These are phyloP conservation scores for Tortrix viridana DNA, from an alignment of 2,888 invertebrate genomes.

Conservation along the genomic window DNA sequence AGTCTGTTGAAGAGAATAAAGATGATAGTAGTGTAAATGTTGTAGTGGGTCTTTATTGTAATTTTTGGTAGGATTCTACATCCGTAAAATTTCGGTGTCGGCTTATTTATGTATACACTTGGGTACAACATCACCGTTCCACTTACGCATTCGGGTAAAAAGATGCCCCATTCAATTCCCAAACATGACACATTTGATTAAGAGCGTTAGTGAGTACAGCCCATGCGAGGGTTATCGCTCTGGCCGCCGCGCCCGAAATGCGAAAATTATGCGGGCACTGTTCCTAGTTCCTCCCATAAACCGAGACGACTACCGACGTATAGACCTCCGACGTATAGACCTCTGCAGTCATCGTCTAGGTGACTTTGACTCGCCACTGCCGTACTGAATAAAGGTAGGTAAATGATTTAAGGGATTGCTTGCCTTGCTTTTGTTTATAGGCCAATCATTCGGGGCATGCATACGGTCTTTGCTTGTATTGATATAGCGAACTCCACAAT, in stretches of 20 bases:
- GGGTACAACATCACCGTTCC: too few relatives aligned
- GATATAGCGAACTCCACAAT: not conserved
- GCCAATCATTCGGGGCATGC: too few relatives aligned
- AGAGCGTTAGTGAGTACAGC: not conserved
- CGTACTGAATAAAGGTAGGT: not conserved
- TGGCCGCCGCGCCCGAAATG: slow-evolving; percentile 46
- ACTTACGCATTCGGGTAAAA: too few relatives aligned
- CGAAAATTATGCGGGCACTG: slow-evolving; percentile 67
- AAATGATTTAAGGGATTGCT: not conserved
- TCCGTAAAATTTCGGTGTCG: too few relatives aligned
- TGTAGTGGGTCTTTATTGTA: too few relatives aligned
- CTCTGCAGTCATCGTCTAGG: slow-evolving; percentile 12
- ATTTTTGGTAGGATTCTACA: too few relatives aligned
- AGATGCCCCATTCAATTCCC: not conserved
- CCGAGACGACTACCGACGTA: slow-evolving; percentile 44
- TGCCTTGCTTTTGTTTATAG: too few relatives aligned
- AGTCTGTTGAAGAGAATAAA: too few relatives aligned
- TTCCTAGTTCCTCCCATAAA: slow-evolving; percentile 49
- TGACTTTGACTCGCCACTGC: not conserved
- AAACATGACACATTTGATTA: not conserved
- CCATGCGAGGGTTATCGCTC: slow-evolving; percentile 11
- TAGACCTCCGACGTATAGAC: not conserved
- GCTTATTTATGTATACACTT: too few relatives aligned
- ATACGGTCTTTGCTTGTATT: too few relatives aligned
- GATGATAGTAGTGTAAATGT: too few relatives aligned